A percentile compares a stretch with the other conserved stretches of the same genome.
Evolutionary conservation across 2,797 vertebrate species (phyloP).

Genomic region (Glyptemys insculpta): DNA sequence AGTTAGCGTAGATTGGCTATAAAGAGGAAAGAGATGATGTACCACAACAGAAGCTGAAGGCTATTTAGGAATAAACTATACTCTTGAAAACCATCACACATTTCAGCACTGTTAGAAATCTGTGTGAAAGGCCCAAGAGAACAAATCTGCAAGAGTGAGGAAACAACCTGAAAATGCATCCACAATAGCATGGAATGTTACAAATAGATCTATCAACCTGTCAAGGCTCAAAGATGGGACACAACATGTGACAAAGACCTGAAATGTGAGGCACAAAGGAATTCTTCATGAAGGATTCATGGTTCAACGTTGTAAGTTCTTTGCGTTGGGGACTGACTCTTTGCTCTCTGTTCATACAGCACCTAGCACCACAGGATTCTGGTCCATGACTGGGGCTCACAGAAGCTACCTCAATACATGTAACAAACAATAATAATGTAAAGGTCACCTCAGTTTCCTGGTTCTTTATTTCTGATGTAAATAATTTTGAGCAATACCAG

Average conservation of each 20-base stretch:
- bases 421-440: neutral
- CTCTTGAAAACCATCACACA: neutral
- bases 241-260: neutral
- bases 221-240: neutral
- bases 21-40: neutral
- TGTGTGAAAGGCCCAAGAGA: neutral
- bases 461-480: slow-evolving; percentile 12
- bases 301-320: neutral
- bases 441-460: neutral
- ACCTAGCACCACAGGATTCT: neutral
- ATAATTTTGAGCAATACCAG: slow-evolving; percentile 46
- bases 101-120: slow-evolving; percentile 30
- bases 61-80: slow-evolving; percentile 24
- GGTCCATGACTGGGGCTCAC: neutral
- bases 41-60: neutral
- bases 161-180: neutral
- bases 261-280: accelerated
- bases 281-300: neutral
- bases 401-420: neutral
- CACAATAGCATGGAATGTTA: neutral
- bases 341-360: neutral
- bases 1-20: neutral
- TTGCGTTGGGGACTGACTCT: neutral
- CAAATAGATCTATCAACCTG: accelerated
- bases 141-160: neutral